These are phyloP conservation scores for Mus pahari DNA, from an alignment of 2,113 vertebrate genomes.

Conservation along the genomic window DNA sequence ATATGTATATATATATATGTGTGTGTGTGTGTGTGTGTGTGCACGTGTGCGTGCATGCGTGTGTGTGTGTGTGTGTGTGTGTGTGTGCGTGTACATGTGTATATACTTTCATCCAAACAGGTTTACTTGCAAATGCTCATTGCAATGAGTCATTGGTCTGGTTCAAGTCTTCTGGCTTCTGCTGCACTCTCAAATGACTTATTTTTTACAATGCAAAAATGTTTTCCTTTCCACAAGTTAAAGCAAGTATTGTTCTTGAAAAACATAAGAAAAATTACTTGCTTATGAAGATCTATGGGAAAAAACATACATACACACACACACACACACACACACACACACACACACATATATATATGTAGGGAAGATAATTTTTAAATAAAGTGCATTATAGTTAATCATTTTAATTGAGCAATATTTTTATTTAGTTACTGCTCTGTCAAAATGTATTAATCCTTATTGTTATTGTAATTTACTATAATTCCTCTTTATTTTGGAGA, in stretches of 20 bases:
- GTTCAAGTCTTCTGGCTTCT: background rate
- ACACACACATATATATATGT: too few relatives aligned
- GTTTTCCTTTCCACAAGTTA: background rate
- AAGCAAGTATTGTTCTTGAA: background rate
- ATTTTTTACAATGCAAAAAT: background rate
- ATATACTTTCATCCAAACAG: background rate
- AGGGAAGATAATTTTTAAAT: background rate
- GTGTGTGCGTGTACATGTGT: too few relatives aligned
- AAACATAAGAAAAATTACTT: background rate
- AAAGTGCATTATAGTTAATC: background rate
- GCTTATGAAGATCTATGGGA: background rate
- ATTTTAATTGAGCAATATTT: slow-evolving; percentile 27
- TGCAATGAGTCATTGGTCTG: background rate
- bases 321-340: too few relatives aligned
- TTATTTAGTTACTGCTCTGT: slow-evolving; percentile 23
- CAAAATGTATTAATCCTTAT: slow-evolving; percentile 34
- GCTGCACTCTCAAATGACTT: background rate
- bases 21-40: too few relatives aligned
- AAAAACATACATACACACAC: too few relatives aligned
- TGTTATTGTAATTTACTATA: background rate
- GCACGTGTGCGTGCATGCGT: too few relatives aligned
- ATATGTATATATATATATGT: too few relatives aligned
- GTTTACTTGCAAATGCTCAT: background rate
- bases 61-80: too few relatives aligned
- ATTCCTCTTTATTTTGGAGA: background rate